Evolutionary conservation across 2,113 vertebrate genomes (phyloP).

Genomic region (Halichoeres trimaculatus): DNA sequence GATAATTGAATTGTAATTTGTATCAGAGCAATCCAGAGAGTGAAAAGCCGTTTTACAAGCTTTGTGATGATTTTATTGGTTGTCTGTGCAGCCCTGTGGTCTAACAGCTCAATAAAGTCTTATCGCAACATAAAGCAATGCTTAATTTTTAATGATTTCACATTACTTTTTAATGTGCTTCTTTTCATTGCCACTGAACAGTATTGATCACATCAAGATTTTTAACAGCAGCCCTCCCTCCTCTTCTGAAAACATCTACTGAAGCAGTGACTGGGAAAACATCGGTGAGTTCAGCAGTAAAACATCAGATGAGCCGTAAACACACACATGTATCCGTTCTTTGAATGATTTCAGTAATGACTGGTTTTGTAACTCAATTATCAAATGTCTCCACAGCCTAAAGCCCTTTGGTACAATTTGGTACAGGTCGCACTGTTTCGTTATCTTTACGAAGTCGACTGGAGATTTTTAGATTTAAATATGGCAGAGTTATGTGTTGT

Average conservation of each 20-base stretch:
- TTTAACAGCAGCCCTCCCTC: constrained; percentile 24
- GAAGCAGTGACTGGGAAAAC: constrained; percentile 28
- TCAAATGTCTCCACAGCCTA: constrained; percentile 5
- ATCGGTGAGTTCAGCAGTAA: constrained; percentile 26
- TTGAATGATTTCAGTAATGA: constrained; percentile 33
- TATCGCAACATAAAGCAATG: constrained; percentile 39
- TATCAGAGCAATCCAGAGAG: constrained; percentile 22
- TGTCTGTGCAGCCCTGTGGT: constrained; percentile 5
- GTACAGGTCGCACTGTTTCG: too few relatives aligned
- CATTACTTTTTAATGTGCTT: constrained; percentile 30
- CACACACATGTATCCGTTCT: constrained; percentile 25
- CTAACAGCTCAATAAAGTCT: constrained; percentile 14
- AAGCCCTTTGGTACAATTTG: too few relatives aligned
- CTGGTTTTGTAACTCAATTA: constrained; percentile 7
- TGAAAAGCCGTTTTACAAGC: constrained; percentile 43
- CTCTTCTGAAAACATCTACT: constrained; percentile 26
- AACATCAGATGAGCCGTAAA: constrained; percentile 33
- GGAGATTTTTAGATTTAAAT: too few relatives aligned
- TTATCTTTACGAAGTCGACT: too few relatives aligned
- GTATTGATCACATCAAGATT: constrained; percentile 27
- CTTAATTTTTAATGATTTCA: constrained; percentile 33
- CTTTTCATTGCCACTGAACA: constrained; percentile 41
- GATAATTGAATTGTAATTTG: constrained; percentile 12
- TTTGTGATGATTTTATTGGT: constrained; percentile 14
- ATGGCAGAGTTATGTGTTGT: too few relatives aligned